Evolutionary conservation across 2,888 invertebrate species (phyloP).

Genomic region (Mesodorylaimus sp.): DNA sequence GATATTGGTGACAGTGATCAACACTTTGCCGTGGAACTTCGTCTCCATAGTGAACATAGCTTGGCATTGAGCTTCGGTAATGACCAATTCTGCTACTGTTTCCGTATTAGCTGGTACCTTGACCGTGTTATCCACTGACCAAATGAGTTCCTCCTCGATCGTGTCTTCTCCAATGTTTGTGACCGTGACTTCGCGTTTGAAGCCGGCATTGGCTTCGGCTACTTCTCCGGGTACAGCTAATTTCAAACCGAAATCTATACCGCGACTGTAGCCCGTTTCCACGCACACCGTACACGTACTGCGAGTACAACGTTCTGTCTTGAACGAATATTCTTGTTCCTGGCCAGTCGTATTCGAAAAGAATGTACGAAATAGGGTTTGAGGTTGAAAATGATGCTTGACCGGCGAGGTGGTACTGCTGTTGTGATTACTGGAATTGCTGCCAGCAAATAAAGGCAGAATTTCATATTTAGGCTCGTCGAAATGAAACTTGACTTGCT

Average conservation of each 20-base stretch:
- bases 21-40: conserved; percentile 28
- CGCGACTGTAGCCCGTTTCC: conserved; percentile 23
- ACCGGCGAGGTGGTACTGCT: conserved; percentile 18
- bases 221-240: conserved; percentile 32
- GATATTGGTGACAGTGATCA: conserved; percentile 28
- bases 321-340: conserved; percentile 30
- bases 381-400: conserved; percentile 18
- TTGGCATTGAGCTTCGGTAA: conserved; percentile 29
- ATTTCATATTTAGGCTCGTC: conserved; percentile 23
- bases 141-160: conserved; percentile 31
- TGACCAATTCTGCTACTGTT: conserved; percentile 30
- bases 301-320: conserved; percentile 30
- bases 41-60: conserved; percentile 29
- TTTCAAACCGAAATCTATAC: conserved; percentile 24
- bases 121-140: conserved; percentile 33
- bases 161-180: conserved; percentile 29
- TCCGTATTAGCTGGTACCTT: conserved; percentile 28
- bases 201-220: conserved; percentile 33
- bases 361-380: conserved; percentile 27
- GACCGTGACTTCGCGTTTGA: conserved; percentile 30
- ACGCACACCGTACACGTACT: conserved; percentile 29
- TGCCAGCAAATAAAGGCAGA: background rate
- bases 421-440: conserved; percentile 13
- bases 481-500: conserved; percentile 28
- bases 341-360: conserved; percentile 31